Evolutionary conservation across 2,797 vertebrate species (phyloP).

Genomic region (Echeneis naucrates): DNA sequence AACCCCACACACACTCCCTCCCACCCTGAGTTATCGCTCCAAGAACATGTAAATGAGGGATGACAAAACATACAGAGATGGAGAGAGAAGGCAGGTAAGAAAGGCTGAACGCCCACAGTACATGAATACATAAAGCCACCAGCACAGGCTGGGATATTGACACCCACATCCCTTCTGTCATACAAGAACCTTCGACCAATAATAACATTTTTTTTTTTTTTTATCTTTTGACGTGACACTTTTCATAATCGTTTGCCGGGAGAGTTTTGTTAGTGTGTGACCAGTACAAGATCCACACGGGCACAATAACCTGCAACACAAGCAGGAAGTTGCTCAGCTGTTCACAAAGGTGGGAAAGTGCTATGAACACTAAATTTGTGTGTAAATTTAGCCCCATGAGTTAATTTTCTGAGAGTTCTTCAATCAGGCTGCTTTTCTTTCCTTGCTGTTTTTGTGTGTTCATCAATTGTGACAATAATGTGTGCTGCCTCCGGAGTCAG

Average conservation of each 20-base stretch:
- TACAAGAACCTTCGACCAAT: conserved; percentile 58
- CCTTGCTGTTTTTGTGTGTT: conserved; percentile 4
- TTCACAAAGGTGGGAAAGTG: background rate
- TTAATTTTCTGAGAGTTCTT: conserved; percentile 11
- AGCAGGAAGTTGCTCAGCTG: background rate
- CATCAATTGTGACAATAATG: conserved; percentile 26
- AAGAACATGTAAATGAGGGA: conserved; percentile 36
- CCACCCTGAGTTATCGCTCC: conserved; percentile 43
- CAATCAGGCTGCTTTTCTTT: background rate
- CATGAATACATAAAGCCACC: conserved; percentile 59
- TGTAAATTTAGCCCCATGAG: background rate
- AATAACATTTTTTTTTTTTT: conserved; percentile 64
- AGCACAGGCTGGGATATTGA: conserved; percentile 63
- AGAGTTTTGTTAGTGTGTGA: conserved; percentile 40
- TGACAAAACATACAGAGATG: background rate
- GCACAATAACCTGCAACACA: background rate
- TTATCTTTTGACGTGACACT: conserved; percentile 58
- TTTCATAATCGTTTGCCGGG: conserved; percentile 50
- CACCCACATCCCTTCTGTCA: conserved; percentile 77
- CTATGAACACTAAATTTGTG: background rate
- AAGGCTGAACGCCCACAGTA: conserved; percentile 57
- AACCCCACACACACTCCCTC: conserved; percentile 31
- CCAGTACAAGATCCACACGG: background rate
- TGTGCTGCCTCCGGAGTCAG: conserved; percentile 40
- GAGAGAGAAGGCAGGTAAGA: conserved; percentile 65